Evolutionary conservation across 2,888 invertebrate genomes (phyloP).

Genomic region (Chrysodeixis includens): DNA sequence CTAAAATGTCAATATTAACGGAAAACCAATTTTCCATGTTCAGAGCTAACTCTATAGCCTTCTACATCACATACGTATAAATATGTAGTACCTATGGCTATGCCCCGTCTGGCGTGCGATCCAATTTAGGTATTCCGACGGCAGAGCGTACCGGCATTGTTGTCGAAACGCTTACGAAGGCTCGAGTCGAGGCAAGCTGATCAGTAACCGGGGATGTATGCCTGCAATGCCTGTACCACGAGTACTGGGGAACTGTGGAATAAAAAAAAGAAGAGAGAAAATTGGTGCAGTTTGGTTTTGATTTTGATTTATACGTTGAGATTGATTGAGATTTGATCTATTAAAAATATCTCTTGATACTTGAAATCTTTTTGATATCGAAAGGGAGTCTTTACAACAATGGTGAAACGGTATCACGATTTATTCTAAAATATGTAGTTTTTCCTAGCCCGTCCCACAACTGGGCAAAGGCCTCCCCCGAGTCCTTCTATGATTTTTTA

Average conservation of each 20-base stretch:
- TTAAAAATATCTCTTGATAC: too few species aligned
- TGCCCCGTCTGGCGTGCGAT: background rate
- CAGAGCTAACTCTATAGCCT: background rate
- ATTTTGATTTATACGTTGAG: too few species aligned
- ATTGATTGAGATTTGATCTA: too few species aligned
- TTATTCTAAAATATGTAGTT: too few species aligned
- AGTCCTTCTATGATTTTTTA: too few species aligned
- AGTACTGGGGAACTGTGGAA: background rate
- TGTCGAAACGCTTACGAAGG: background rate
- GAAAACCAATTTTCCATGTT: constrained; percentile 4
- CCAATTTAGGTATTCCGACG: constrained; percentile 3
- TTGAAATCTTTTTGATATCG: too few species aligned
- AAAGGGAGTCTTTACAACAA: too few species aligned
- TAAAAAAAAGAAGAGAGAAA: background rate
- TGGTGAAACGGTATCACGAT: too few species aligned
- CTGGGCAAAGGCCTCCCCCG: too few species aligned
- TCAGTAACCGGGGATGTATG: background rate
- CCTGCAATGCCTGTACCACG: background rate
- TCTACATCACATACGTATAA: background rate
- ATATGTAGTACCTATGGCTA: background rate
- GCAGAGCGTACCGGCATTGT: background rate
- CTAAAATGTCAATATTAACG: too few species aligned
- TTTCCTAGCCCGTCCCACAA: too few species aligned
- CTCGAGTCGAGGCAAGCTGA: background rate
- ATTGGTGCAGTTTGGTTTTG: background rate